Percentiles rank a stretch among this genome's conserved stretches.
Evolutionary conservation across 2,113 vertebrate species (phyloP).

Genomic region (Setophaga petechia): DNA sequence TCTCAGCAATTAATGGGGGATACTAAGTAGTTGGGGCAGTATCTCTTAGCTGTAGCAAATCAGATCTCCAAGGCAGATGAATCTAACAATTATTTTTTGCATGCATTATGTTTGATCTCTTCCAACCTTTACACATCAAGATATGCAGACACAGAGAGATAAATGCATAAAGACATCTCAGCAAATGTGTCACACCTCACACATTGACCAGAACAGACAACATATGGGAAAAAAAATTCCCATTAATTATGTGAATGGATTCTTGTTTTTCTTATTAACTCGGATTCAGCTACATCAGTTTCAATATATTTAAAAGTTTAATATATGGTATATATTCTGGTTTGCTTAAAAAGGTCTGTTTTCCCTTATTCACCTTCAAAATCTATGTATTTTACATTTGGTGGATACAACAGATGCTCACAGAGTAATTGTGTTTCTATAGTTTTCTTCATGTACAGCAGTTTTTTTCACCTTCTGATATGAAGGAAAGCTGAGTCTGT

Average conservation of each 20-base stretch:
- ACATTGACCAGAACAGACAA: background rate
- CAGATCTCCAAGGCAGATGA: background rate
- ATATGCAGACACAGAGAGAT: background rate
- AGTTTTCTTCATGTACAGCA: background rate
- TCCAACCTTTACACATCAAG: background rate
- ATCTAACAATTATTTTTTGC: background rate
- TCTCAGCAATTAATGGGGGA: slow-evolving; percentile 14
- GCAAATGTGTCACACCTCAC: background rate
- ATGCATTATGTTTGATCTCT: background rate
- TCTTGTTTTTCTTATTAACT: background rate
- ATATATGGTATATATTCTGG: background rate
- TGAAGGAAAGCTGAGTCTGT: background rate
- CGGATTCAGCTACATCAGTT: background rate
- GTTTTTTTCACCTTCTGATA: background rate
- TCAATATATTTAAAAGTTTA: background rate
- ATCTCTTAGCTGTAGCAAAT: background rate
- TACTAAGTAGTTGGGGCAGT: background rate
- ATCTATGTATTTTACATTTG: background rate
- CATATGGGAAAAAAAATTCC: fast-evolving
- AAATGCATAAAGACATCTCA: background rate
- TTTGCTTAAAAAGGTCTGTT: background rate
- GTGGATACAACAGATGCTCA: background rate
- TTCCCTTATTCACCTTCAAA: background rate
- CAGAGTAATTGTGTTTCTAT: background rate
- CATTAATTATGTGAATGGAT: background rate